Percentiles rank a stretch among this genome's conserved stretches.
Conservation (phyloP, 2,113 vertebrate species). For the Tonatia bakeri region DNA sequence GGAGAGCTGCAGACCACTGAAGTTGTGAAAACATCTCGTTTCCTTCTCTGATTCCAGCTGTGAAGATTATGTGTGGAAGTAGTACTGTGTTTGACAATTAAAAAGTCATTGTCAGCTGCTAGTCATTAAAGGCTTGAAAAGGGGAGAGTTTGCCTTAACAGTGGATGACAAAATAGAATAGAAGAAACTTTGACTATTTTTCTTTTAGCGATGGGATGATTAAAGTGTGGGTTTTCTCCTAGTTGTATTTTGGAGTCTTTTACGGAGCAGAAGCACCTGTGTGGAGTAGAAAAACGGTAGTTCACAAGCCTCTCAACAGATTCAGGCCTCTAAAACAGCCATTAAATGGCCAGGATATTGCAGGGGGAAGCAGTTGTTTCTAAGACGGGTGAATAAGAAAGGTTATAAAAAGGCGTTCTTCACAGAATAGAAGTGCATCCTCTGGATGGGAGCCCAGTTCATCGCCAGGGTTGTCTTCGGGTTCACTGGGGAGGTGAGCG, state of each 20-base stretch:
- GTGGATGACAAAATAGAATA: background rate
- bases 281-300: background rate
- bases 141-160: background rate
- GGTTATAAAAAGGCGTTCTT: background rate
- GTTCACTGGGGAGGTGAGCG: background rate
- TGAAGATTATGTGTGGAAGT: background rate
- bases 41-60: background rate
- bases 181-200: background rate
- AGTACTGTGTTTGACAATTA: background rate
- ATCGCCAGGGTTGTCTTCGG: background rate
- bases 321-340: background rate
- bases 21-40: background rate
- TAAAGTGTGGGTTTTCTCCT: background rate
- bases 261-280: background rate
- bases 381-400: background rate
- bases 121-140: background rate
- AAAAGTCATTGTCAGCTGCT: background rate
- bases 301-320: background rate
- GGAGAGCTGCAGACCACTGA: background rate
- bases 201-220: background rate
- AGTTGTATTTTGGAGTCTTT: background rate
- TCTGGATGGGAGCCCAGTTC: background rate
- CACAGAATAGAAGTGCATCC: background rate
- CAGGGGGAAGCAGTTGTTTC: background rate
- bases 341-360: background rate